phyloP scores from a whole-genome alignment of 1,140 invertebrate genomes.

The Drosophila setifemur region DNA sequence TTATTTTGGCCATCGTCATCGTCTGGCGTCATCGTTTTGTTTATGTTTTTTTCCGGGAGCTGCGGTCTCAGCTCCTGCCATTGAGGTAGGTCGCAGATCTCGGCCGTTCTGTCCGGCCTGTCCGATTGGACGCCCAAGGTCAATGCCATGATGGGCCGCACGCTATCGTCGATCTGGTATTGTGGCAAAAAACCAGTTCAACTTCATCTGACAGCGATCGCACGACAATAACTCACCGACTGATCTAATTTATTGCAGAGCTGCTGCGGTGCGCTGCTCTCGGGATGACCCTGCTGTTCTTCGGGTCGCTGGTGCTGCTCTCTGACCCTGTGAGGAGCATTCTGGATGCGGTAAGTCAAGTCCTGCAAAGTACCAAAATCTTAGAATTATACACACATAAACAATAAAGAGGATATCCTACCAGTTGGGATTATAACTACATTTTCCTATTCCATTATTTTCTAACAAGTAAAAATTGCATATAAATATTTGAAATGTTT shows the following conservation, averaged over 20 bases:
- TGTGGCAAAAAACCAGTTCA: constrained; percentile 58
- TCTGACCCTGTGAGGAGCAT: constrained; percentile 84
- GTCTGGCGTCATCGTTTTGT: constrained; percentile 41
- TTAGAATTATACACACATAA: too few relatives aligned
- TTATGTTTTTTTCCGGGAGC: constrained; percentile 16
- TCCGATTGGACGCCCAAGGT: constrained; percentile 46
- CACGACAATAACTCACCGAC: constrained; percentile 54
- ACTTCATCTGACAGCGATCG: constrained; percentile 54
- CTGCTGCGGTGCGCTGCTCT: constrained; percentile 66
- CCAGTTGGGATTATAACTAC: too few relatives aligned
- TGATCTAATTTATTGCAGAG: constrained; percentile 72
- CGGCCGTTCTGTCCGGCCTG: constrained; percentile 11
- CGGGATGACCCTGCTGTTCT: constrained; percentile 78
- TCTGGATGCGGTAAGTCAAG: constrained; percentile 84
- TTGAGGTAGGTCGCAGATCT: constrained; percentile 76
- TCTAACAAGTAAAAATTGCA: too few relatives aligned
- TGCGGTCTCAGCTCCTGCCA: constrained; percentile 59
- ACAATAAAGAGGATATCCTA: too few relatives aligned
- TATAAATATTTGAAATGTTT: too few relatives aligned
- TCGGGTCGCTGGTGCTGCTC: constrained; percentile 83
- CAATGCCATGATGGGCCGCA: constrained; percentile 48
- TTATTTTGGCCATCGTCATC: constrained; percentile 38
- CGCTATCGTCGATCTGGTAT: constrained; percentile 57
- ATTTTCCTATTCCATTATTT: too few relatives aligned
- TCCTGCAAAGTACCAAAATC: constrained; percentile 10